These are phyloP conservation scores for Xenopus tropicalis DNA, from an alignment of 2,113 vertebrate species.

Conservation along the genomic window UCB_Xtro_10.0 CM004447.2:31265001-31265500, in stretches of 20 bases:
- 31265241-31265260: slow-evolving; percentile 49
- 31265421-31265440: neutral
- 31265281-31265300: slow-evolving; percentile 58
- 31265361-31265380: too few relatives aligned
- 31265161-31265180: slow-evolving; percentile 35
- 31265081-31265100: slow-evolving; percentile 19
- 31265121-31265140: slow-evolving; percentile 49
- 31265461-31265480: neutral
- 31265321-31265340: slow-evolving; percentile 59
- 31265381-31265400: too few relatives aligned
- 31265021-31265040: slow-evolving; percentile 31
- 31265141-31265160: slow-evolving; percentile 45
- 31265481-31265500: neutral
- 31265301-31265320: slow-evolving; percentile 56
- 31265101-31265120: slow-evolving; percentile 50
- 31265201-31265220: slow-evolving; percentile 49
- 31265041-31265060: slow-evolving; percentile 5
- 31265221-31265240: slow-evolving; percentile 53
- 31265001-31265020: slow-evolving; percentile 32
- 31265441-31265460: neutral
- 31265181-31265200: slow-evolving; percentile 26
- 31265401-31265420: too few relatives aligned
- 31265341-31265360: neutral
- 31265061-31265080: slow-evolving; percentile 3
- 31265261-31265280: slow-evolving; percentile 45